phyloP scores from a whole-genome alignment of 2,888 invertebrate species.

The Euproctis similis region DNA sequence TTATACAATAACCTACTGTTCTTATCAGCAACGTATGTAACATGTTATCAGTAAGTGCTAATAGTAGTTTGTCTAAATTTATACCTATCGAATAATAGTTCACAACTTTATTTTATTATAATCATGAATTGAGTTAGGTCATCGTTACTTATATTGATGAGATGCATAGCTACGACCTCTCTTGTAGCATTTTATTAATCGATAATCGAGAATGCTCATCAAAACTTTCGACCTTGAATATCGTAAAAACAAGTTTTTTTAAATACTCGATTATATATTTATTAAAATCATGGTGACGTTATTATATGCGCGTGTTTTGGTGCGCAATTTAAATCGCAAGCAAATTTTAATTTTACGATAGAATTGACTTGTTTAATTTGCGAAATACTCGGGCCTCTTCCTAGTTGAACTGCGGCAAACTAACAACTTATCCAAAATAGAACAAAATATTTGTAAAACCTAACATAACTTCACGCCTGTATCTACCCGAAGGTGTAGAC shows the following conservation, averaged over 20 bases:
- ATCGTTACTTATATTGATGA: conserved; percentile 52
- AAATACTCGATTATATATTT: conserved; percentile 19
- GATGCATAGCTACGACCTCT: conserved; percentile 43
- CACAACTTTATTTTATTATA: conserved; percentile 22
- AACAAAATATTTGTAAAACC: too few species aligned
- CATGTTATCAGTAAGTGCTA: conserved; percentile 3
- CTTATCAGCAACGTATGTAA: background rate
- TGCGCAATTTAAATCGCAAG: too few species aligned
- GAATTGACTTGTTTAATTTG: too few species aligned
- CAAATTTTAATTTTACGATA: too few species aligned
- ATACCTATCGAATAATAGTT: too few species aligned
- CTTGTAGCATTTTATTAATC: conserved; percentile 30
- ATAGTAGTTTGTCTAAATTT: conserved; percentile 1
- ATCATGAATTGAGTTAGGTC: conserved; percentile 38
- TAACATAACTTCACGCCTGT: too few species aligned
- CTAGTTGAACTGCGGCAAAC: too few species aligned
- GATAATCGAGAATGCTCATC: conserved; percentile 28
- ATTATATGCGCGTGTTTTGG: too few species aligned
- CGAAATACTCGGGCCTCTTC: too few species aligned
- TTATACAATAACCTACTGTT: too few species aligned
- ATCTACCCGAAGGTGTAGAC: too few species aligned
- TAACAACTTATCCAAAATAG: too few species aligned
- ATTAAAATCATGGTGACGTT: conserved; percentile 16
- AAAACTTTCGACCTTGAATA: conserved; percentile 35
- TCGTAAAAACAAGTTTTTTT: conserved; percentile 36